A percentile compares a stretch with the other conserved stretches of the same genome.
Conservation (phyloP, 2,797 vertebrate genomes). For the Holocentrus rufus region DNA sequence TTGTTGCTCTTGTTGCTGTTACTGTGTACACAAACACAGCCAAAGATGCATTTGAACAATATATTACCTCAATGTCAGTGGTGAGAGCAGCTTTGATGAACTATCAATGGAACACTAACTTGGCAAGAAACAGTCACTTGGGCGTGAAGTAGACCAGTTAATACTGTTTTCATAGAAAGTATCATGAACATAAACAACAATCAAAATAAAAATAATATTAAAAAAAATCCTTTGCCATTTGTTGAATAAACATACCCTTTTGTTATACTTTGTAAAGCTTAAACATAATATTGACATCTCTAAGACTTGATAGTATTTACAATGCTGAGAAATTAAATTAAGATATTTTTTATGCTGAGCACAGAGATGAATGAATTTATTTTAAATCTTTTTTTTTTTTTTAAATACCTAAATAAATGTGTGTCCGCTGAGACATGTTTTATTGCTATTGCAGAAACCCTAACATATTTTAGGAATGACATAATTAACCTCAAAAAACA, state of each 20-base stretch:
- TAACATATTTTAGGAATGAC: slow-evolving; percentile 75
- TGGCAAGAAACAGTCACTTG: slow-evolving; percentile 76
- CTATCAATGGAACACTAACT: slow-evolving; percentile 62
- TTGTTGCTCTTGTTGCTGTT: slow-evolving; percentile 60
- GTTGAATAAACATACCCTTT: slow-evolving; percentile 75
- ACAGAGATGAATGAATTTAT: slow-evolving; percentile 66
- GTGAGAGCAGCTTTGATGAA: slow-evolving; percentile 68
- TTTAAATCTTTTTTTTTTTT: slow-evolving; percentile 53
- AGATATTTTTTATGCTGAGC: slow-evolving; percentile 69
- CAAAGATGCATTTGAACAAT: slow-evolving; percentile 49
- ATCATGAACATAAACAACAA: slow-evolving; percentile 47
- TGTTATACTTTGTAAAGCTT: slow-evolving; percentile 83
- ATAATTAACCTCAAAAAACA: slow-evolving; percentile 67
- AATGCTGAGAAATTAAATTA: slow-evolving; percentile 74
- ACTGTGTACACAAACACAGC: slow-evolving; percentile 63
- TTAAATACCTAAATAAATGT: slow-evolving; percentile 76
- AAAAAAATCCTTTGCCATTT: slow-evolving; percentile 50
- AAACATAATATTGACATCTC: slow-evolving; percentile 82
- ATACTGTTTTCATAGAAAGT: slow-evolving; percentile 68
- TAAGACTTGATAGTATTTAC: slow-evolving; percentile 84
- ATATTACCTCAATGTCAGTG: slow-evolving; percentile 53
- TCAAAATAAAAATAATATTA: slow-evolving; percentile 48
- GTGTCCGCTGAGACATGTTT: slow-evolving; percentile 84
- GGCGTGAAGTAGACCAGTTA: slow-evolving; percentile 71
- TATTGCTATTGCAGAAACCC: slow-evolving; percentile 88